Conservation (phyloP, 2,113 vertebrate genomes). For the Gopherus flavomarginatus region DNA sequence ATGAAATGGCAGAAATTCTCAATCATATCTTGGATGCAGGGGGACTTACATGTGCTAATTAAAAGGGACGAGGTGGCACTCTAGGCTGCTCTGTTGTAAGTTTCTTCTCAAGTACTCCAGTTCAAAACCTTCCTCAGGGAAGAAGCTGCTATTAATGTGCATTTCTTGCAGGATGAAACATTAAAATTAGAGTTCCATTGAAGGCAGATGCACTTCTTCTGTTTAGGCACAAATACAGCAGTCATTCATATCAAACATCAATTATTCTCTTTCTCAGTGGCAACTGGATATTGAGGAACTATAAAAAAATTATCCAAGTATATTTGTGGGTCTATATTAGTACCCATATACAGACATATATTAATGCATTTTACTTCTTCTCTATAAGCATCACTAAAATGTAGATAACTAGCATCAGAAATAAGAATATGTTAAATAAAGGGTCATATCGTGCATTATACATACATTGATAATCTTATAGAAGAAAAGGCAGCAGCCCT, state of each 20-base stretch:
- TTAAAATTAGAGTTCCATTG: conserved; percentile 51
- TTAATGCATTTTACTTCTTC: neutral
- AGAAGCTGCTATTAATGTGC: conserved; percentile 69
- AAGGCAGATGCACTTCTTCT: conserved; percentile 64
- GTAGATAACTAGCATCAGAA: conserved; percentile 25
- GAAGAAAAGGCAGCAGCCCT: neutral
- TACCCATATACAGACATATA: neutral
- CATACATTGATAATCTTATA: neutral
- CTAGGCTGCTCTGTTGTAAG: conserved; percentile 50
- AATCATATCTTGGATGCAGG: conserved; percentile 72
- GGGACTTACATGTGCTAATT: conserved; percentile 77
- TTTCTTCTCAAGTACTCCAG: conserved; percentile 62
- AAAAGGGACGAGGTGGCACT: conserved; percentile 78
- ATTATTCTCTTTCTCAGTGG: conserved; percentile 16
- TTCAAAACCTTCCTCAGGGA: conserved; percentile 67
- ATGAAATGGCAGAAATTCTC: conserved; percentile 78
- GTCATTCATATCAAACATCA: conserved; percentile 45
- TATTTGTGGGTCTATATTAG: neutral
- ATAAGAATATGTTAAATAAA: conserved; percentile 30
- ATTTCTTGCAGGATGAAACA: conserved; percentile 69
- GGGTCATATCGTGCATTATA: neutral
- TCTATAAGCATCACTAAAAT: conserved; percentile 25
- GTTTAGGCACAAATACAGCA: conserved; percentile 56
- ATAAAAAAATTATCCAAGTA: conserved; percentile 37
- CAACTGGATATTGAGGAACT: conserved; percentile 14